These are phyloP conservation scores for Centruroides vittatus DNA, from an alignment of 1,140 invertebrate species.

Conservation along the genomic window DNA sequence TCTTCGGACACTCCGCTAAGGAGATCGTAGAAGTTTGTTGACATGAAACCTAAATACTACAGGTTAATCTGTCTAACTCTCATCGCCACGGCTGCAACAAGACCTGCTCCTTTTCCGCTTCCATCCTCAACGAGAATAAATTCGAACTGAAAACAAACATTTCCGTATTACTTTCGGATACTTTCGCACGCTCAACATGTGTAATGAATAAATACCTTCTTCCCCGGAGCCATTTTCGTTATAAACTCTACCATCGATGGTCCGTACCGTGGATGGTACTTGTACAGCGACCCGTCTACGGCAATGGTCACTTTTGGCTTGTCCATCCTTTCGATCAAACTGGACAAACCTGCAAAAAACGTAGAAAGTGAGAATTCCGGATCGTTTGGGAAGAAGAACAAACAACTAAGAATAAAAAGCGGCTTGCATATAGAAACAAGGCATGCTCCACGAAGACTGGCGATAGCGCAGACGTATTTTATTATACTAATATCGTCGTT, in stretches of 20 bases:
- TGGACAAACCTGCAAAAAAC: slow-evolving; percentile 44
- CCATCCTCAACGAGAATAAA: slow-evolving; percentile 58
- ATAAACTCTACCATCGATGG: slow-evolving; percentile 59
- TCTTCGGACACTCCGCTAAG: too few species aligned
- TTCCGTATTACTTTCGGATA: background rate
- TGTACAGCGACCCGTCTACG: slow-evolving; percentile 74
- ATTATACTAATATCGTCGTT: slow-evolving; percentile 55
- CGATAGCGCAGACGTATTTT: slow-evolving; percentile 56
- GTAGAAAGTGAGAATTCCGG: too few species aligned
- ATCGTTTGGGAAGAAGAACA: too few species aligned
- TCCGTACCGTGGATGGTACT: slow-evolving; percentile 65
- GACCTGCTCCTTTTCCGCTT: slow-evolving; percentile 61
- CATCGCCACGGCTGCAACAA: slow-evolving; percentile 51
- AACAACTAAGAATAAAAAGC: too few species aligned
- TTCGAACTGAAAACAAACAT: slow-evolving; percentile 43
- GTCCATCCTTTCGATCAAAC: slow-evolving; percentile 55
- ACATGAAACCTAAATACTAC: too few species aligned
- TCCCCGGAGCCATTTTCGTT: slow-evolving; percentile 37
- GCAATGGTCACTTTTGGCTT: slow-evolving; percentile 51
- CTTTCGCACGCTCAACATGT: too few species aligned
- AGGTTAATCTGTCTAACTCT: too few species aligned
- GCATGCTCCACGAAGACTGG: slow-evolving; percentile 62
- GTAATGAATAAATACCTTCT: slow-evolving; percentile 20
- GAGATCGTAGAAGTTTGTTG: too few species aligned
- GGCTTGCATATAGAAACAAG: slow-evolving; percentile 55